Conservation (phyloP, 37 sponge, comb jelly and placozoan species). For the Ianthella basta region DNA sequence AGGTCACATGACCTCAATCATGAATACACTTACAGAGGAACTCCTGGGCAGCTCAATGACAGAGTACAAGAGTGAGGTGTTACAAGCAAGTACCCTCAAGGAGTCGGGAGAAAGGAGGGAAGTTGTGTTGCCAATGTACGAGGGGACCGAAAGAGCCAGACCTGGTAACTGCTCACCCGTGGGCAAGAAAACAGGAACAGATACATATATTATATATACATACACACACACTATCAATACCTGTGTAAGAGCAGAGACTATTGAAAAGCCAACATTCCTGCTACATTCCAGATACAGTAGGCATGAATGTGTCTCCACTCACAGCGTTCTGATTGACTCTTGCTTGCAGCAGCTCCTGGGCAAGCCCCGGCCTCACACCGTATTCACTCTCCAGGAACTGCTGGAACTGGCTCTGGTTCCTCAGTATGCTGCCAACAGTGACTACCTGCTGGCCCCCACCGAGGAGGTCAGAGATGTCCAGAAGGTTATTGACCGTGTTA, state of each 20-base stretch:
- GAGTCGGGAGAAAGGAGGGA: neutral
- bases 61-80: neutral
- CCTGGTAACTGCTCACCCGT: too few species aligned
- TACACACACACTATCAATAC: too few species aligned
- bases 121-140: neutral
- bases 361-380: neutral
- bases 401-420: neutral
- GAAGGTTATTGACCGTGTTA: neutral
- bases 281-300: too few species aligned
- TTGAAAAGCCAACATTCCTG: too few species aligned
- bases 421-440: neutral
- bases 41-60: neutral
- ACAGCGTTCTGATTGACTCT: neutral
- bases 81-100: neutral
- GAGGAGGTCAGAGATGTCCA: neutral
- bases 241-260: too few species aligned
- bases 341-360: constrained; percentile 5
- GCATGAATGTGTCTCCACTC: too few species aligned
- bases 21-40: neutral
- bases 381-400: neutral
- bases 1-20: constrained; percentile 10
- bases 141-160: too few species aligned
- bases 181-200: too few species aligned
- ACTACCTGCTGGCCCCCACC: too few species aligned
- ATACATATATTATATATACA: too few species aligned